Evolutionary conservation across 2,113 vertebrate species (phyloP), one percentile per base, ranked within the genome.

Genomic region (Centrocercus urophasianus): DNA sequence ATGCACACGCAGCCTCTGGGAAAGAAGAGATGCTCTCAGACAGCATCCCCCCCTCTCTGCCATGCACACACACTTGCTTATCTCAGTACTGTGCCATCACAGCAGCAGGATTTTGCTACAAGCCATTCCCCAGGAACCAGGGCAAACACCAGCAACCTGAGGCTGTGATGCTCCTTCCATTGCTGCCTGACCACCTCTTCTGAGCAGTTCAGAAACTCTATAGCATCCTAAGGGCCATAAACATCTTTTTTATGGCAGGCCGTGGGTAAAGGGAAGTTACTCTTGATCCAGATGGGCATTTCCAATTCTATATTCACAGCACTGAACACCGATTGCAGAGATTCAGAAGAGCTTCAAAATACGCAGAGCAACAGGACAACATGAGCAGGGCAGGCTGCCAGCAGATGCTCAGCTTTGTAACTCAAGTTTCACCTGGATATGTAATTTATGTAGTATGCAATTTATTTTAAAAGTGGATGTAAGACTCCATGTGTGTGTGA

Each of bases 351-450:
- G 64, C 78, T 90, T 80, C 89, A 83, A 90, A 76, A 27, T 28
- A 36, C 56, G 45, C 57, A 66, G 59, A 28, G 85, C 69, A 71
- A 89, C 64, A 45, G 50, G 76, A 64, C 57, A 0, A 18, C 2
- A 1, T 15, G 32, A 0, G 2, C 9, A 78, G 83, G 88, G n/a
- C 64, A 59, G 67, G 30, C n/a, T 77, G 82, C 59, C 0, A 73
- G 69, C 64, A 84, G 75, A 80, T 80, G 57, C 30, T 11, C 45
- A 48, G 10, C 36, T 88, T 43, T 74, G 60, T 79, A 67, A 91
- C 65, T 89, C 93, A 74, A 19, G 34, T 86, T 93, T 77, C 82
- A 93, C 79, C 89, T 71, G 34, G 87, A 76, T 91, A 90, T 93
- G 83, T 95, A 78, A 93, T 95, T 94, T 66, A 93, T 34, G 38